phyloP scores from a whole-genome alignment of 2,113 vertebrate species.

The Cyanoramphus novaezelandiae region DNA sequence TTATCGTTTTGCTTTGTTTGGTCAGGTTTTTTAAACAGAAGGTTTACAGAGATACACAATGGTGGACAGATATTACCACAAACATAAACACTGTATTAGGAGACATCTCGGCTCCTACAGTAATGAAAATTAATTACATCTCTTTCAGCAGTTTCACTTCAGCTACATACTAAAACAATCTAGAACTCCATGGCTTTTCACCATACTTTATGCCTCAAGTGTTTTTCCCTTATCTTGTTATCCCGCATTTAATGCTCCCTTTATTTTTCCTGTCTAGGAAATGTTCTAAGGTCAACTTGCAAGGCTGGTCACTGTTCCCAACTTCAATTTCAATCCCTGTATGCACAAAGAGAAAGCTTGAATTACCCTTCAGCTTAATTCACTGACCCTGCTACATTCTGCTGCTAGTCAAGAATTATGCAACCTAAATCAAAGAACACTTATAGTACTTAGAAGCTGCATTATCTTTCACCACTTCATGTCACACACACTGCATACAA shows the following conservation, averaged over 20 bases:
- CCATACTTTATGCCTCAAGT: background rate
- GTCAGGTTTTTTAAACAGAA: conserved; percentile 1
- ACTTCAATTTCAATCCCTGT: background rate
- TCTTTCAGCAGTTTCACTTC: conserved; percentile 6
- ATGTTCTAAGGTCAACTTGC: background rate
- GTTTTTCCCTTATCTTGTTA: background rate
- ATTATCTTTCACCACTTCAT: background rate
- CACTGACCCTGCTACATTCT: background rate
- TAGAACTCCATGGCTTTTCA: conserved; percentile 2
- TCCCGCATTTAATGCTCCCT: background rate
- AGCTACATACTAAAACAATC: background rate
- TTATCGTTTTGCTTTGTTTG: conserved; percentile 29
- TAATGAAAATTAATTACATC: conserved; percentile 38
- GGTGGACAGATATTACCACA: conserved; percentile 3
- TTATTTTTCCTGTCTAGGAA: background rate
- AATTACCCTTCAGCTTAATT: conserved; percentile 1
- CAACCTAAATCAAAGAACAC: background rate
- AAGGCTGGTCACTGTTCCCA: background rate
- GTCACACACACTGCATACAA: background rate
- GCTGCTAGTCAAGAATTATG: background rate
- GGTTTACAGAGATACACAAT: conserved; percentile 28
- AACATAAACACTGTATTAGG: conserved; percentile 40
- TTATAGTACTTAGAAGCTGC: background rate
- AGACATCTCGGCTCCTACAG: conserved; percentile 23
- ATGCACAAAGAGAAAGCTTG: background rate